Conservation (phyloP, 2,113 vertebrate species). For the Syngnathus scovelli region DNA sequence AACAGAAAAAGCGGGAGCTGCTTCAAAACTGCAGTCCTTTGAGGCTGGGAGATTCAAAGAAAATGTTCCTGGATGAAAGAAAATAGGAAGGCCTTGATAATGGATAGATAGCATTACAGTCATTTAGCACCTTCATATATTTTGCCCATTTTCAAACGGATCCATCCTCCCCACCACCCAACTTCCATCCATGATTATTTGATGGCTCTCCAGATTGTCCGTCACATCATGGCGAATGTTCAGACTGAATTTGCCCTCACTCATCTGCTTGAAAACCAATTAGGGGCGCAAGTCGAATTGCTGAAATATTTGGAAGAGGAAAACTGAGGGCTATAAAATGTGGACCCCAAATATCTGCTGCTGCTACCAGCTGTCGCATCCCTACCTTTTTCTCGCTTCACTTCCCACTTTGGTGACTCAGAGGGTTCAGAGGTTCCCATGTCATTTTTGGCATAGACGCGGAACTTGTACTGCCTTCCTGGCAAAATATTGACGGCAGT, state of each 20-base stretch:
- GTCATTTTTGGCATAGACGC: slow-evolving; percentile 80
- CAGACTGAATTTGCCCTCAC: background rate
- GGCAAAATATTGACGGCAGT: slow-evolving; percentile 77
- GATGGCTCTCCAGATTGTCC: background rate
- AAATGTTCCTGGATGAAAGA: slow-evolving; percentile 59
- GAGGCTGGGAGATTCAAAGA: slow-evolving; percentile 44
- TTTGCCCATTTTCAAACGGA: background rate
- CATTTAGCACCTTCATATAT: background rate
- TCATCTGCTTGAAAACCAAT: background rate
- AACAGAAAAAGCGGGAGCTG: slow-evolving; percentile 73
- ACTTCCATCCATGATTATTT: background rate
- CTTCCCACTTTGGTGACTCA: slow-evolving; percentile 76
- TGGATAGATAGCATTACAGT: background rate
- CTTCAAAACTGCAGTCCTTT: slow-evolving; percentile 64
- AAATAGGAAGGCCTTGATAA: background rate
- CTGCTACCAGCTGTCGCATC: too few species aligned
- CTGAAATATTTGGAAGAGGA: too few species aligned
- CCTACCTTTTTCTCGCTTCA: slow-evolving; percentile 61
- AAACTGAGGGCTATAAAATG: too few species aligned
- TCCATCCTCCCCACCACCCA: background rate
- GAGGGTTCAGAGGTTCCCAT: slow-evolving; percentile 76
- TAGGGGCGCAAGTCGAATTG: background rate
- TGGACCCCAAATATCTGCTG: too few species aligned
- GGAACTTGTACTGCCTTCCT: slow-evolving; percentile 79
- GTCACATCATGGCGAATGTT: background rate